Conservation (phyloP, 2,888 invertebrate genomes). For the Sycophila texana region DNA sequence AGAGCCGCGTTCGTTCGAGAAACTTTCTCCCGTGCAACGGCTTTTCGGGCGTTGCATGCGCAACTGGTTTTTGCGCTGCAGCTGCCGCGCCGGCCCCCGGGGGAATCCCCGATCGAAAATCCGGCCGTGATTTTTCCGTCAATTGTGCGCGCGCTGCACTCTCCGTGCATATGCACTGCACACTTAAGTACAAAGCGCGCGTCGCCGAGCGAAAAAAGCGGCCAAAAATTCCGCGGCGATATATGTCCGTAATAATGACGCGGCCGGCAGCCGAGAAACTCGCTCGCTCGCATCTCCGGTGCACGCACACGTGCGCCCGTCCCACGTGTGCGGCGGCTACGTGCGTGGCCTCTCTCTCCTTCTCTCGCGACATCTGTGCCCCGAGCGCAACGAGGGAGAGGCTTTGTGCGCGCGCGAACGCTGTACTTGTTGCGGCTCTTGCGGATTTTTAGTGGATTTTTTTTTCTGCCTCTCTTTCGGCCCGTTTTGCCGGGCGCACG, state of each 20-base stretch:
- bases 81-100: slow-evolving; percentile 8
- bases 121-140: background rate
- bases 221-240: background rate
- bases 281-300: background rate
- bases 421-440: slow-evolving; percentile 49
- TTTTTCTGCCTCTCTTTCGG: slow-evolving; percentile 22
- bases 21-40: background rate
- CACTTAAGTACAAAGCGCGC: no score
- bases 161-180: no score
- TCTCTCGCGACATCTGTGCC: slow-evolving; percentile 52
- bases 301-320: slow-evolving; percentile 36
- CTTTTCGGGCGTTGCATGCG: background rate
- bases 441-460: slow-evolving; percentile 39
- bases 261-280: no score
- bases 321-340: slow-evolving; percentile 49
- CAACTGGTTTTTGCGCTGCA: slow-evolving; percentile 20
- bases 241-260: background rate
- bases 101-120: background rate
- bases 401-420: slow-evolving; percentile 6
- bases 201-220: no score
- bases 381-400: slow-evolving; percentile 10
- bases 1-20: background rate
- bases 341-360: slow-evolving; percentile 33
- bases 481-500: background rate
- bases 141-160: background rate